These are phyloP conservation scores for Euclidia mi DNA, from an alignment of 2,888 invertebrate species.

Conservation along the genomic window DNA sequence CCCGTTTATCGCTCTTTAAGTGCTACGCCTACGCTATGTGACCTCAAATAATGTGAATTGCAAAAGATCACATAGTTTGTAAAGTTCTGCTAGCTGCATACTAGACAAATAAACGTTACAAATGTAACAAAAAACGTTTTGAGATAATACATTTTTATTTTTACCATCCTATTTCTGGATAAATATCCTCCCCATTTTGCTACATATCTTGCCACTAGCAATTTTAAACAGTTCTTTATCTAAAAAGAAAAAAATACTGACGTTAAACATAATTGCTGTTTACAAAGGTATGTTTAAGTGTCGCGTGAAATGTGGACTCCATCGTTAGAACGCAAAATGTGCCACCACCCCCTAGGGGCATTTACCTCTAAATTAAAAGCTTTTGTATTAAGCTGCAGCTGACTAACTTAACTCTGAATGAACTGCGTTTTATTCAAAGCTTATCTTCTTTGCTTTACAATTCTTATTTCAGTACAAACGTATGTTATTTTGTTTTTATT, in stretches of 20 bases:
- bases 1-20: constrained; percentile 3
- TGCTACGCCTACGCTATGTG: not conserved
- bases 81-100: too few relatives aligned
- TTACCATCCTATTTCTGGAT: too few relatives aligned
- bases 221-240: too few relatives aligned
- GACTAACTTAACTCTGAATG: constrained; percentile 50
- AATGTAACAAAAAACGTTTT: too few relatives aligned
- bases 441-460: not conserved
- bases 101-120: too few relatives aligned
- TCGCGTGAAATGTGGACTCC: constrained; percentile 33
- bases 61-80: too few relatives aligned
- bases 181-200: too few relatives aligned
- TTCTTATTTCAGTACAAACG: not conserved
- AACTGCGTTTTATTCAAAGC: constrained; percentile 36
- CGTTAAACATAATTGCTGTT: constrained; percentile 24
- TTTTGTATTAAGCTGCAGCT: constrained; percentile 52
- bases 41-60: too few relatives aligned
- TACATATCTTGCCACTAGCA: too few relatives aligned
- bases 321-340: constrained; percentile 42
- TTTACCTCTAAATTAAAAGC: constrained; percentile 33
- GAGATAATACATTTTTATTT: too few relatives aligned
- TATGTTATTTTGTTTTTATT: not conserved
- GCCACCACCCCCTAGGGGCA: constrained; percentile 36
- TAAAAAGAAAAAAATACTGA: constrained; percentile 8
- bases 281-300: constrained; percentile 38